Evolutionary conservation across 2,797 vertebrate species (phyloP), one percentile per base, ranked within the genome.

Genomic region (Chelonia mydas): DNA sequence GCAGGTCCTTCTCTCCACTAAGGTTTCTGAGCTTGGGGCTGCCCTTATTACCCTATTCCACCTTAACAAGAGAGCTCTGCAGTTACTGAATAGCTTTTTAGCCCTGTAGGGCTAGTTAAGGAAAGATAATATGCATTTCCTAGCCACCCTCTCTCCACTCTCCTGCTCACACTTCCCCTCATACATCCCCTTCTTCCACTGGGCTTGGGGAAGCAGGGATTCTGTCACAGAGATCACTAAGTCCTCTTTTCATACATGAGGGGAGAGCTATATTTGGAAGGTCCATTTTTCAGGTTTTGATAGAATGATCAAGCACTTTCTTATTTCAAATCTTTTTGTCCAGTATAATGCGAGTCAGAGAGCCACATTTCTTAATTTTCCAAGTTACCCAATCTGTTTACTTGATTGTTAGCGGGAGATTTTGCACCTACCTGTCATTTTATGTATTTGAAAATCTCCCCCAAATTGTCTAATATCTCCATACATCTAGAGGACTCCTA

Each of bases 281-380:
- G 37, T 50, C 49, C 2, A 1, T 41, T 84, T 45, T 79, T 68
- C 41, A 57, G 28, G 79, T 83, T 47, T 11, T 83, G 83, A 86
- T 89, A 90, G 92, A 81, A 28, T 49, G 47, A 91, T 83, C 57
- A 59, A 9, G 37, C 54, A 51, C 53, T 83, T 59, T 87, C 80
- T 45, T 25, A 21, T 27, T 72, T 41, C 51, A 27, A 74, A 86
- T 17, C 17, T 45, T 65, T 65, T 87, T 94, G 51, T 86, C 59
- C 77, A 11, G 41, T 15, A 59, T 41, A 84, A 45, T 2, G 1
- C 0, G 0, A 54, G 59, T 91, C 87, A 93, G 77, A 31, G 61
- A 61, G 31, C 50, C 0, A 0, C 1, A 27, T 83, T 82, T 72
- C 61, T 72, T n/a, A 79, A 3, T 68, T 51, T 89, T n/a, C 11